Percentiles rank a stretch among this genome's conserved stretches.
These are phyloP conservation scores for Drosophila elegans DNA, from an alignment of 1,140 invertebrate genomes.

Conservation along the genomic window DNA sequence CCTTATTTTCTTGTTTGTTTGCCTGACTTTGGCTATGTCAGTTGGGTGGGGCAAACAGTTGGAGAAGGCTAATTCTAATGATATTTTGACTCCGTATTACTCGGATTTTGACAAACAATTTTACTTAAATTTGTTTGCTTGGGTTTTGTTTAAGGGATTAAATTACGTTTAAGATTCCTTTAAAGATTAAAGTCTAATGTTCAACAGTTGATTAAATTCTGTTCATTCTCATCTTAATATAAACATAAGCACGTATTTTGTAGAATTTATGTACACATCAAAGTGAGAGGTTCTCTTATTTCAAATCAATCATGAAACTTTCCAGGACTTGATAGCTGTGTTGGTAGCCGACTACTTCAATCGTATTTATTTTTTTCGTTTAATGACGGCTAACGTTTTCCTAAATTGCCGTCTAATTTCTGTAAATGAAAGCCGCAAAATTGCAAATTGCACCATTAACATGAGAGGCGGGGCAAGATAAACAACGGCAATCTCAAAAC, in stretches of 20 bases:
- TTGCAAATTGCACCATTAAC: constrained; percentile 69
- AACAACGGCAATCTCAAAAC: constrained; percentile 27
- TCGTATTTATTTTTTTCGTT: no score
- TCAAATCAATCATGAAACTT: no score
- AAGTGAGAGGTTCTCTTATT: no score
- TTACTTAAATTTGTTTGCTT: not conserved
- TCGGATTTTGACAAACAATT: not conserved
- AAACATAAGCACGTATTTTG: no score
- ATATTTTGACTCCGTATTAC: constrained; percentile 13
- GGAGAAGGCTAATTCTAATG: constrained; percentile 8
- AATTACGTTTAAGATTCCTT: not conserved
- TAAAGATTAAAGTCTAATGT: not conserved
- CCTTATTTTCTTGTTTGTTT: constrained; percentile 28
- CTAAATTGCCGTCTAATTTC: constrained; percentile 59
- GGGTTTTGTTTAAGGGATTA: not conserved
- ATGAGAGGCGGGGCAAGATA: constrained; percentile 28
- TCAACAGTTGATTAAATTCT: no score
- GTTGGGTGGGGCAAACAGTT: constrained; percentile 2
- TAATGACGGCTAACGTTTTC: not conserved
- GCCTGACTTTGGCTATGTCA: constrained; percentile 35
- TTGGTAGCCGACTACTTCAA: not conserved
- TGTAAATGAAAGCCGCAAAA: constrained; percentile 74
- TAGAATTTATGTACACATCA: no score
- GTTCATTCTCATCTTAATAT: no score
- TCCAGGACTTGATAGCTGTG: no score